Conservation (phyloP, 2,113 vertebrate genomes). For the Lasiurus cinereus region DNA sequence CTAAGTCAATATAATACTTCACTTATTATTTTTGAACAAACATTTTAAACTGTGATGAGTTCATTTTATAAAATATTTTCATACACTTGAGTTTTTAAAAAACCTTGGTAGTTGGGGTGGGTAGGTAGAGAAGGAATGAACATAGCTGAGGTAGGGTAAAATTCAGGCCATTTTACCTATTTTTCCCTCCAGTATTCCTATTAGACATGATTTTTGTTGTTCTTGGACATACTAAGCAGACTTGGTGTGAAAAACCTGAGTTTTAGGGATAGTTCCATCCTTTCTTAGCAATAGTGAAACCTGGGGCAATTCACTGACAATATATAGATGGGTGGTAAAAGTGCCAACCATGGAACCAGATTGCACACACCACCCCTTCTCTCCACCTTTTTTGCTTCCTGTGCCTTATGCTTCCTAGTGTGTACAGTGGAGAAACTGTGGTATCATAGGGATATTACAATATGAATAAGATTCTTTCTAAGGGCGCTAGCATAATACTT, state of each 20-base stretch:
- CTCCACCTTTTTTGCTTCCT: background rate
- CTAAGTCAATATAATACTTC: background rate
- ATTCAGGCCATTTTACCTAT: background rate
- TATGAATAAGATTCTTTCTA: background rate
- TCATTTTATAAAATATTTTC: conserved; percentile 1
- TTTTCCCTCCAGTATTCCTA: background rate
- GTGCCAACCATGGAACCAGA: background rate
- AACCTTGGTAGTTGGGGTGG: background rate
- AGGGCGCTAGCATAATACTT: background rate
- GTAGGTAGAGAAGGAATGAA: background rate
- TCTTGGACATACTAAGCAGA: background rate
- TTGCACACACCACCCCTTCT: too few relatives aligned
- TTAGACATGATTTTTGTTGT: background rate
- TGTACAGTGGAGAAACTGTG: background rate
- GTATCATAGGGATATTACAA: background rate
- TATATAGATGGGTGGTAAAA: background rate
- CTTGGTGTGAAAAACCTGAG: background rate
- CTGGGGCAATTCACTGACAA: background rate
- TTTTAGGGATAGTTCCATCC: background rate
- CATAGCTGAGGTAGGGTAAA: background rate
- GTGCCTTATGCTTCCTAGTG: background rate
- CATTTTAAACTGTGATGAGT: background rate
- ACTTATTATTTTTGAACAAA: background rate
- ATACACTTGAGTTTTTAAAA: background rate
- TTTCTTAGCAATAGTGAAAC: background rate